Conservation (phyloP, 2,888 invertebrate genomes). For the Parasteatoda lunata region DNA sequence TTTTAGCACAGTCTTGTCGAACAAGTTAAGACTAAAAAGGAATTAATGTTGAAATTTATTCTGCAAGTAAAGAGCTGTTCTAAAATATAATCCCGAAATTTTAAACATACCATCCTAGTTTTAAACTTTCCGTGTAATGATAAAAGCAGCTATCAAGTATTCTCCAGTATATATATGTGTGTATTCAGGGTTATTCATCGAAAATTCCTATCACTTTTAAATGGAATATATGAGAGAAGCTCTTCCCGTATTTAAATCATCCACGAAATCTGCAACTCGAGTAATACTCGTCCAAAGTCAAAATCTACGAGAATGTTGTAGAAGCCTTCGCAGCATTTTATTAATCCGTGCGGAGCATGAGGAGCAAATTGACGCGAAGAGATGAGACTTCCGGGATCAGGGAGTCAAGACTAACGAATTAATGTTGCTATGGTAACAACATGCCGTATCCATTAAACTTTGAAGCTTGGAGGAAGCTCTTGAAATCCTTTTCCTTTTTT, state of each 20-base stretch:
- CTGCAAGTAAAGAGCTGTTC: too few relatives aligned
- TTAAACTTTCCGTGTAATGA: too few relatives aligned
- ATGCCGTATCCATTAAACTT: conserved; percentile 35
- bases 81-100: too few relatives aligned
- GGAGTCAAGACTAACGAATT: conserved; percentile 29
- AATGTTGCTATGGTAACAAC: conserved; percentile 39
- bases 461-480: background rate
- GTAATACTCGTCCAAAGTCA: background rate
- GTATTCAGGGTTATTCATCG: too few relatives aligned
- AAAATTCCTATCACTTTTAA: background rate
- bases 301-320: background rate
- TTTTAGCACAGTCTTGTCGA: too few relatives aligned
- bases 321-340: conserved; percentile 20
- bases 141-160: too few relatives aligned
- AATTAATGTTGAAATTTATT: too few relatives aligned
- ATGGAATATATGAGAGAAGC: background rate
- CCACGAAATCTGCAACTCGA: background rate
- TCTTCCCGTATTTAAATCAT: background rate
- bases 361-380: conserved; percentile 18
- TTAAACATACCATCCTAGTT: too few relatives aligned
- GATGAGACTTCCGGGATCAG: conserved; percentile 30
- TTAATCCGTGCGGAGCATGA: conserved; percentile 13
- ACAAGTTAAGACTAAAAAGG: too few relatives aligned
- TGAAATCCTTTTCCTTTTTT: background rate
- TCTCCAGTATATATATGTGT: too few relatives aligned